Evolutionary conservation across 2,113 vertebrate genomes (phyloP).

Genomic region (Actenoides lindsayi): DNA sequence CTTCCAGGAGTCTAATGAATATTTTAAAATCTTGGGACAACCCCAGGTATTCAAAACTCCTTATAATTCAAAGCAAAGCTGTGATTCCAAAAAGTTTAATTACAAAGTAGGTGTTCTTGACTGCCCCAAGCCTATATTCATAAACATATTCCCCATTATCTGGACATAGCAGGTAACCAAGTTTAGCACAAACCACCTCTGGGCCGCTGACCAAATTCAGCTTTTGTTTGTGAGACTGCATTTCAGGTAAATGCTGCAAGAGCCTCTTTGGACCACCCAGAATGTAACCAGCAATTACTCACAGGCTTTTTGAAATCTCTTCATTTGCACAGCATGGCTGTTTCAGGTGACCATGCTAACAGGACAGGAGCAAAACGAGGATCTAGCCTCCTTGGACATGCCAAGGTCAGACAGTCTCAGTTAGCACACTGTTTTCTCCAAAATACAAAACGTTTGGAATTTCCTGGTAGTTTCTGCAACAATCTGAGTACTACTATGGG

Average conservation of each 20-base stretch:
- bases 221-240: not conserved
- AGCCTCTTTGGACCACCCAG: not conserved
- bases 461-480: not conserved
- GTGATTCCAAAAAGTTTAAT: not conserved
- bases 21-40: not conserved
- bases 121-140: not conserved
- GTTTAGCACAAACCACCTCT: not conserved
- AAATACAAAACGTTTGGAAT: not conserved
- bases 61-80: not conserved
- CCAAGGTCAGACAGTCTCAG: not conserved
- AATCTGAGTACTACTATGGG: not conserved
- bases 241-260: not conserved
- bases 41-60: not conserved
- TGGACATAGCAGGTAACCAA: not conserved
- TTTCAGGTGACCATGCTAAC: not conserved
- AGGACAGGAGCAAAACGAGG: not conserved
- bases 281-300: not conserved
- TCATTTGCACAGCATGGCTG: not conserved
- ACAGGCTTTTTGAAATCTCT: not conserved
- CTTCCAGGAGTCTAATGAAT: not conserved
- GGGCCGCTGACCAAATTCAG: not conserved
- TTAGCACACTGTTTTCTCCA: not conserved
- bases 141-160: not conserved
- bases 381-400: not conserved
- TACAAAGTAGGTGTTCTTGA: not conserved